Base-by-base conservation (phyloP, 1,140 invertebrate species). In the Drosophila malerkotliana region DNA sequence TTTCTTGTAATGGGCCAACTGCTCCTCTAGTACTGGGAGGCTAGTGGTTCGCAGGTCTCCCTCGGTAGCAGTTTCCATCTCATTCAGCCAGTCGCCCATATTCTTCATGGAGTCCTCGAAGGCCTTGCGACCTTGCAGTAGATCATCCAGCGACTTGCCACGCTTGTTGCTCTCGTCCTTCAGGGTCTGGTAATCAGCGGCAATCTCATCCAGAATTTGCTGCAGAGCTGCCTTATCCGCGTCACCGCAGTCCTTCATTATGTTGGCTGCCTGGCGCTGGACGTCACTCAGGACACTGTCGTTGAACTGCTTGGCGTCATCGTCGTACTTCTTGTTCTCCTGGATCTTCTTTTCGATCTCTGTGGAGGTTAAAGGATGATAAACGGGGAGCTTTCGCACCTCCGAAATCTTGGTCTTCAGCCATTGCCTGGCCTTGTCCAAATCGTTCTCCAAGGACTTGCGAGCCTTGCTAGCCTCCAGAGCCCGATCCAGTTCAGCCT, bases 61-160 rank as follows among this genome's bases (percentile, higher is more conserved):
- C 10, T 96, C 95, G 0, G 96, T 95, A 10, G 96, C 95, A 6
- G 97, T 96, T 92, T 98, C 97, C 48, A 96, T 96, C 93, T 98
- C 95, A 54, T 96, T 96, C 15, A 98, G 92, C 97, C 97, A 98
- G 71, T 96, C 94, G 71, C 96, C 94, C 87, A 96, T 96, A 74
- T 95, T 95, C 59, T 96, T 95, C 45, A 97, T 93, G 63, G 96
- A 95, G 55, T 93, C 94, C 92, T 98, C 97, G 81, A 98, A 97
- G 14, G 95, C 93, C 90, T 95, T 95, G 75, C 97, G 94, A 15
- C 94, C 94, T 91, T 95, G 94, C 9, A 97, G 91, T 9, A 97
- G 92, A 92, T 96, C 96, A 26, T 93, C 94, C 4, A 97, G 90
- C 4, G 95, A 94, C 18, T 94, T 94, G 68, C 96, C 94, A 76